phyloP scores from a whole-genome alignment of 2,797 vertebrate genomes.

The Anguilla obscura region DNA sequence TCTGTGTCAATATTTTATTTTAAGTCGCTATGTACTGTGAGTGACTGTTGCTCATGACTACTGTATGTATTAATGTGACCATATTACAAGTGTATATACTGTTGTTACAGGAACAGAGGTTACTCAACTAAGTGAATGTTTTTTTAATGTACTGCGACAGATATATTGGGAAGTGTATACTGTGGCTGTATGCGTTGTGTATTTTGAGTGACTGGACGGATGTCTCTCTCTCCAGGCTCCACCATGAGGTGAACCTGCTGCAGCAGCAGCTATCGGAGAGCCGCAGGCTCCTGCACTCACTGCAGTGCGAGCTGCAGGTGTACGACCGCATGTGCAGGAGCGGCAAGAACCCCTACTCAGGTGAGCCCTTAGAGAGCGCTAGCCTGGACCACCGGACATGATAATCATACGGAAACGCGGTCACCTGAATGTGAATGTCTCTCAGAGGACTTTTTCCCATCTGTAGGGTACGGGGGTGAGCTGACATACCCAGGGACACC shows the following conservation, averaged over 20 bases:
- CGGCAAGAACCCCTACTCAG: constrained; percentile 68
- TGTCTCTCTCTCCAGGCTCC: constrained; percentile 70
- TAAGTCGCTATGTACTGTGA: neutral
- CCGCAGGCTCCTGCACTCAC: constrained; percentile 79
- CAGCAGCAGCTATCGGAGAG: constrained; percentile 89
- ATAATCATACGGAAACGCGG: neutral
- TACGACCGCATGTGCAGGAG: constrained; percentile 73
- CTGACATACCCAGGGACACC: constrained; percentile 44
- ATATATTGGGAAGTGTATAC: neutral
- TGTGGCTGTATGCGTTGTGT: neutral
- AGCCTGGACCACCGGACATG: neutral
- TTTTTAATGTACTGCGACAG: neutral
- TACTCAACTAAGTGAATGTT: constrained; percentile 8
- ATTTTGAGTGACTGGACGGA: neutral
- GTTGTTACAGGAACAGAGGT: too few relatives aligned
- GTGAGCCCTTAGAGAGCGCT: constrained; percentile 59
- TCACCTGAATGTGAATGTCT: neutral
- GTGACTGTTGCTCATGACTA: neutral
- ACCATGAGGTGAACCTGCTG: constrained; percentile 80
- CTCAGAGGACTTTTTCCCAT: neutral
- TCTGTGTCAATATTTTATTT: neutral
- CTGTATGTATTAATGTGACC: neutral
- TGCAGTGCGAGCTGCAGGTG: constrained; percentile 82
- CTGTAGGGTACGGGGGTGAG: constrained; percentile 69
- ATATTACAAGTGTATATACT: too few relatives aligned